These are phyloP conservation scores for Microvelia longipes DNA, from an alignment of 1,140 invertebrate genomes.

Conservation along the genomic window DNA sequence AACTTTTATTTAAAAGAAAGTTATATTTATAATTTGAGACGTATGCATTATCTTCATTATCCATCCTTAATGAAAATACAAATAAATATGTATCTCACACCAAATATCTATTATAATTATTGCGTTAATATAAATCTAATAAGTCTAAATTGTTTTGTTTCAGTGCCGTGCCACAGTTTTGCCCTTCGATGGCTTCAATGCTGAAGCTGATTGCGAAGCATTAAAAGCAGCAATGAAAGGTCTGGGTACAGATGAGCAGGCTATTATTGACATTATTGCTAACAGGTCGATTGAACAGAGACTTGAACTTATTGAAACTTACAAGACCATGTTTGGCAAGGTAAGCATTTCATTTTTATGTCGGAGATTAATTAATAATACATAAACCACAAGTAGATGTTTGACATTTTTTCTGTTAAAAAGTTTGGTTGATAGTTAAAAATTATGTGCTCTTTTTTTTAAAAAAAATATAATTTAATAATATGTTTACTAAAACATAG, in stretches of 20 bases:
- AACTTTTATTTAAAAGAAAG: too few relatives aligned
- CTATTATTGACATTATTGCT: conserved; percentile 60
- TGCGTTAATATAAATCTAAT: too few relatives aligned
- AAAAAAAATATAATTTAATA: background rate
- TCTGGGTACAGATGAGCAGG: conserved; percentile 62
- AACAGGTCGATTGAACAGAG: conserved; percentile 54
- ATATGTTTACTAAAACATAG: too few relatives aligned
- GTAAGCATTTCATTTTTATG: conserved; percentile 25
- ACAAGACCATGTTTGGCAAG: conserved; percentile 73
- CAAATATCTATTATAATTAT: too few relatives aligned
- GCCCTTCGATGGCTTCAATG: conserved; percentile 48
- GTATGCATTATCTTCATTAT: too few relatives aligned
- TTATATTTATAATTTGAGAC: too few relatives aligned
- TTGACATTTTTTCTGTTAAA: too few relatives aligned
- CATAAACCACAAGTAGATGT: too few relatives aligned
- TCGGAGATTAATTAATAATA: background rate
- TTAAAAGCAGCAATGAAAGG: conserved; percentile 71
- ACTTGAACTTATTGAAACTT: conserved; percentile 51
- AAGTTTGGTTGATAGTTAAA: too few relatives aligned
- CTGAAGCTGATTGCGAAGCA: conserved; percentile 53
- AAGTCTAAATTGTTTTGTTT: conserved; percentile 21
- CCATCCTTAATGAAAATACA: too few relatives aligned
- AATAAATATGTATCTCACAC: too few relatives aligned
- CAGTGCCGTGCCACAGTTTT: conserved; percentile 49
- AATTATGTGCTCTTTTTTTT: too few relatives aligned